phyloP scores from a whole-genome alignment of 2,888 invertebrate species.

The Sthenelais limicola region DNA sequence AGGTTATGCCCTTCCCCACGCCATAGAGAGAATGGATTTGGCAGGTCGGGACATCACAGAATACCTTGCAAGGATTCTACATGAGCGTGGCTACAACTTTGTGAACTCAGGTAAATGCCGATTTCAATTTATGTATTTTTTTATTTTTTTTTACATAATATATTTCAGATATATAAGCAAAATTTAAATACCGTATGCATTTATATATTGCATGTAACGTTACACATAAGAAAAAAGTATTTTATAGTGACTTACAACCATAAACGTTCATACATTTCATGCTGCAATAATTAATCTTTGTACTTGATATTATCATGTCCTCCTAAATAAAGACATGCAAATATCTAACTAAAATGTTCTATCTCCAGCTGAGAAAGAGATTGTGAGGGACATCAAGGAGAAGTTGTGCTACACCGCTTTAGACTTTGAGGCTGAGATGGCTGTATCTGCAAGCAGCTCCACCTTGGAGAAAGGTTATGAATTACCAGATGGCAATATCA shows the following conservation, averaged over 20 bases:
- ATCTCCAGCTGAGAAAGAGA: constrained; percentile 69
- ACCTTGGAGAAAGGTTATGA: constrained; percentile 68
- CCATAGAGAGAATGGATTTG: constrained; percentile 42
- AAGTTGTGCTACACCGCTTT: constrained; percentile 75
- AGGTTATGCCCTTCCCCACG: constrained; percentile 60
- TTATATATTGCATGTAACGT: no score
- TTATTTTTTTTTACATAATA: no score
- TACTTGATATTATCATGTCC: no score
- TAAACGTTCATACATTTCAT: no score
- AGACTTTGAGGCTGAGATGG: constrained; percentile 70
- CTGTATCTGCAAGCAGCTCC: constrained; percentile 58
- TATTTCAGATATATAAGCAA: no score
- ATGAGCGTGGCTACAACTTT: constrained; percentile 73
- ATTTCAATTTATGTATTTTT: no score
- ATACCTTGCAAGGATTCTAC: constrained; percentile 49
- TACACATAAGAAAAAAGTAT: no score
- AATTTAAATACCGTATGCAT: no score
- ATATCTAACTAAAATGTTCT: no score
- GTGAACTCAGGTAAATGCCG: constrained; percentile 60
- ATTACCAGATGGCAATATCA: constrained; percentile 70
- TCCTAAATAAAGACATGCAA: no score
- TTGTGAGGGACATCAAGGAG: constrained; percentile 89
- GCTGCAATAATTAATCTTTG: no score
- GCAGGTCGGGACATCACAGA: constrained; percentile 37
- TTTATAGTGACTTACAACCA: no score